A percentile compares a stretch with the other conserved stretches of the same genome.
Evolutionary conservation across 2,888 invertebrate genomes (phyloP).

Genomic region (Criorhina ranunculi): DNA sequence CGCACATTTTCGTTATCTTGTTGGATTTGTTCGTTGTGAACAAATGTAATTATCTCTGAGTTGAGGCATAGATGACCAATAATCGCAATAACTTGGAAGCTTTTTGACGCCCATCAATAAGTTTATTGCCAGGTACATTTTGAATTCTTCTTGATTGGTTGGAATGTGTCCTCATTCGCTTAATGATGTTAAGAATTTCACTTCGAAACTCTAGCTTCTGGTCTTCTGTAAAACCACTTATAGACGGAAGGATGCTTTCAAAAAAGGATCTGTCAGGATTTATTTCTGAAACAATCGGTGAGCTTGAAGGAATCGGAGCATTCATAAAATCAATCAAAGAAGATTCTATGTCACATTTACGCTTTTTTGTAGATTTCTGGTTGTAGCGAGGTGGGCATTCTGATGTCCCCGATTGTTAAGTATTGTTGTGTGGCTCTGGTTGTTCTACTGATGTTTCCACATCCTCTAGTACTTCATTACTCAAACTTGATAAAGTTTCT

Average conservation of each 20-base stretch:
- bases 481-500: no score
- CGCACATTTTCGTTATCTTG: neutral
- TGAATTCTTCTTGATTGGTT: conserved; percentile 1
- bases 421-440: conserved; percentile 11
- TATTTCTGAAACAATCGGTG: conserved; percentile 17
- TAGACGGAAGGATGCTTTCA: conserved; percentile 34
- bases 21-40: neutral
- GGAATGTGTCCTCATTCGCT: conserved; percentile 11
- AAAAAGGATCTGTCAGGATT: conserved; percentile 26
- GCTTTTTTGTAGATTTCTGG: conserved; percentile 19
- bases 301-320: conserved; percentile 21
- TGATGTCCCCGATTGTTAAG: conserved; percentile 13
- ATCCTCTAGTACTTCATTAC: no score
- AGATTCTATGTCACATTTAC: conserved; percentile 24
- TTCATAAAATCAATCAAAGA: conserved; percentile 20
- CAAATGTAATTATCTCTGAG: conserved; percentile 5
- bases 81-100: conserved; percentile 10
- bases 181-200: conserved; percentile 40
- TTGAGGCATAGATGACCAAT: conserved; percentile 15
- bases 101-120: conserved; percentile 15
- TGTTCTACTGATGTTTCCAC: no score
- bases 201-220: conserved; percentile 35
- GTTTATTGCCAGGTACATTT: conserved; percentile 10
- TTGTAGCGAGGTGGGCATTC: conserved; percentile 15
- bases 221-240: conserved; percentile 40